Evolutionary conservation across 2,113 vertebrate species (phyloP).

Genomic region (Myotis brandtii): DNA sequence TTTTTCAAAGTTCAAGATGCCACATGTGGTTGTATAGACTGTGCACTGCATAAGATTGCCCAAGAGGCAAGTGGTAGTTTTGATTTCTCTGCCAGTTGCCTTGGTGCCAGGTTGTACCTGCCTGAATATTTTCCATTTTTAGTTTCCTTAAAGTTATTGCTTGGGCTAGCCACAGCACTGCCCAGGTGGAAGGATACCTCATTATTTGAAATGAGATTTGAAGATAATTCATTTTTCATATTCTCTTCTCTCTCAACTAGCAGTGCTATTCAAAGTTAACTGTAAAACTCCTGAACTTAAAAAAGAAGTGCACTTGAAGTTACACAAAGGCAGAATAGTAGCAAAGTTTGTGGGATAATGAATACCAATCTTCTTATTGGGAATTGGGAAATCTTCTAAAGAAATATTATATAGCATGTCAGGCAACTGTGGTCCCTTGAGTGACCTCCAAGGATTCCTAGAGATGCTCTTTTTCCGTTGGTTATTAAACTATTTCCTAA

Average conservation of each 20-base stretch:
- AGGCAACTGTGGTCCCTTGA: background rate
- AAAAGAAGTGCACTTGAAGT: conserved; percentile 40
- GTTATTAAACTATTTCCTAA: conserved; percentile 73
- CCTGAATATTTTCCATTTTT: background rate
- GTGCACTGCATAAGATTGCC: background rate
- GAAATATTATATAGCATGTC: conserved; percentile 35
- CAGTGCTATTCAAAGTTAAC: conserved; percentile 46
- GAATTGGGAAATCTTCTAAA: conserved; percentile 59
- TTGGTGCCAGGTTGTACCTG: background rate
- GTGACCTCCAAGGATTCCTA: conserved; percentile 62
- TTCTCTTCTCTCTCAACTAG: conserved; percentile 16
- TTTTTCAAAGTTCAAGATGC: conserved; percentile 8
- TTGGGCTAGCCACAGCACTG: background rate
- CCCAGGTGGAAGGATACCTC: background rate
- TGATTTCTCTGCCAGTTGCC: background rate
- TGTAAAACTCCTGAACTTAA: conserved; percentile 45
- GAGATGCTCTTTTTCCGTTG: conserved; percentile 50
- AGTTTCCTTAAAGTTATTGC: background rate
- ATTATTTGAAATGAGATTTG: conserved; percentile 60
- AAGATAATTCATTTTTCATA: conserved; percentile 36
- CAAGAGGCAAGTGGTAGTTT: background rate
- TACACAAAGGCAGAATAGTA: conserved; percentile 59
- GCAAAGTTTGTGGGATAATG: conserved; percentile 75
- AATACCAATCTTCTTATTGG: conserved; percentile 69
- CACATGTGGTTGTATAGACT: background rate